These are phyloP conservation scores for Lasioglossum figueresi DNA, from an alignment of 2,888 invertebrate genomes.

Conservation along the genomic window DNA sequence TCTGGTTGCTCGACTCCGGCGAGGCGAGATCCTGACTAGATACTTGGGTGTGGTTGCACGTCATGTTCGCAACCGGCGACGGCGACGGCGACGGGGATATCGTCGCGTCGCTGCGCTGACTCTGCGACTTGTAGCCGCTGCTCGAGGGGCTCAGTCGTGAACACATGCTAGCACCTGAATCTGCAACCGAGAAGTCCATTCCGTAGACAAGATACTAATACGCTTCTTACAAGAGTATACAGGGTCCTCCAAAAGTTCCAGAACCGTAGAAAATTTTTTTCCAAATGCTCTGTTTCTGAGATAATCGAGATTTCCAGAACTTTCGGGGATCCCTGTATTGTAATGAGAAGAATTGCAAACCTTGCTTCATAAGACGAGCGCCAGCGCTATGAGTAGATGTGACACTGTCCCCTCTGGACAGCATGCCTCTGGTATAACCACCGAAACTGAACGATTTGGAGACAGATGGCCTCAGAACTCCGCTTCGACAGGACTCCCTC, in stretches of 20 bases:
- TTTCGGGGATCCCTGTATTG: neutral
- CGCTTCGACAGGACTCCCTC: constrained; percentile 83
- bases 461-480: constrained; percentile 85
- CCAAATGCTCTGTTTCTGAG: too few relatives aligned
- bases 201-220: neutral
- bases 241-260: too few relatives aligned
- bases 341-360: constrained; percentile 81
- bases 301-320: too few relatives aligned
- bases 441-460: constrained; percentile 96
- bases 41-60: constrained; percentile 79
- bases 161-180: constrained; percentile 87
- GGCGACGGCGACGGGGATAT: constrained; percentile 82
- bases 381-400: constrained; percentile 88
- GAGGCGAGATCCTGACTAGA: constrained; percentile 81
- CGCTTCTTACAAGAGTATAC: too few relatives aligned
- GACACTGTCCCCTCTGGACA: constrained; percentile 87
- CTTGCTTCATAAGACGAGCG: constrained; percentile 91
- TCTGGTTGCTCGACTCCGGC: constrained; percentile 78
- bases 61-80: constrained; percentile 79
- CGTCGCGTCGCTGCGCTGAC: constrained; percentile 85
- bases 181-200: constrained; percentile 76
- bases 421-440: constrained; percentile 88
- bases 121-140: constrained; percentile 91
- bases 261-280: too few relatives aligned
- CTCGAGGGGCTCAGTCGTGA: constrained; percentile 91